Evolutionary conservation across 2,888 invertebrate species (phyloP), one percentile per base, ranked within the genome.

Genomic region (Cephus spinipes): DNA sequence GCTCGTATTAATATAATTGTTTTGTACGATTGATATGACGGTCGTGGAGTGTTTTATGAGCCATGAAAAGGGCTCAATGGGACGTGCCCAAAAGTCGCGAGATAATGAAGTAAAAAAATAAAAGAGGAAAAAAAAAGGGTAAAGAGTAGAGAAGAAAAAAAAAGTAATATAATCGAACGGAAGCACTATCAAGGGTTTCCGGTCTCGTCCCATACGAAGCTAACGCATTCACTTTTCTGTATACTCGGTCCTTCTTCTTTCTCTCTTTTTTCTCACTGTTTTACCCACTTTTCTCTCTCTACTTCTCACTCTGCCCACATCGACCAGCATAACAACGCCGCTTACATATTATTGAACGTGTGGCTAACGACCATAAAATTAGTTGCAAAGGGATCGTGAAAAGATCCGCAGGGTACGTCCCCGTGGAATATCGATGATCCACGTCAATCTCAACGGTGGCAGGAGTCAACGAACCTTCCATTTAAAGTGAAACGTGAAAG

Each of bases 151-250:
- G 12, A 30, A 30, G 35, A 69, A 69, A 15, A 69, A 69, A 33
- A 12, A 71, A 55, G 9, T 23, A 23, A 55, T 55, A 76, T 73
- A 78, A 78, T 78, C 73, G 31, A 69, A 40, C 71, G 78, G 78
- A 78, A 76, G 76, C 23, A 69, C 78, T 73, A 78, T 76, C 76
- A 71, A 35, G 76, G 75, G 68, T 69, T 73, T 78, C 78, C 78
- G 55, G 78, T 68, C 32, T 35, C 12, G 9, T 71, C 71, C 71
- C 71, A 71, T 71, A 31, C 71, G 71, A 71, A 32, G 9, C 55
- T 55, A 35, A 33, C 31, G 68, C 32, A 71, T 33, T 31, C 71
- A 23, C 12, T 71, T 71, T 71, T 31, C 71, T 71, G 71, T 33
- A 32, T 33, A 33, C 71, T 35, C 31, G 73, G 73, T 78, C 76